A percentile compares a stretch with the other conserved stretches of the same genome.
Evolutionary conservation across 2,797 vertebrate species (phyloP).

Genomic region (Cyprinella venusta): DNA sequence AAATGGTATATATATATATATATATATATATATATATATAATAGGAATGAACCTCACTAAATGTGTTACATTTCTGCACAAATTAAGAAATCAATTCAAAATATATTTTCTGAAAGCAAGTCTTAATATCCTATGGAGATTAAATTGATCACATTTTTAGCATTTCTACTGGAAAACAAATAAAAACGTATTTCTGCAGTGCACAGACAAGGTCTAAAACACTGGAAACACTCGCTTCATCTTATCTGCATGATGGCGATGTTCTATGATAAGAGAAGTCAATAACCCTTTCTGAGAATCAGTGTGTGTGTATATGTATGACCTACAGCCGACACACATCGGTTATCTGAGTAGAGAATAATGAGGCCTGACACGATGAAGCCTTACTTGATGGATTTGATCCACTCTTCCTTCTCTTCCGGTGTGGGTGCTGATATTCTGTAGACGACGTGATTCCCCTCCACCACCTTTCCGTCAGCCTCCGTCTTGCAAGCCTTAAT

Average conservation of each 20-base stretch:
- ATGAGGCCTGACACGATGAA: conserved; percentile 20
- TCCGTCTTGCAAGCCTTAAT: conserved; percentile 99
- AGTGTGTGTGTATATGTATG: neutral
- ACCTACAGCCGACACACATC: conserved; percentile 28
- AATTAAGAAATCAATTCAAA: neutral
- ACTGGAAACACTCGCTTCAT: conserved; percentile 33
- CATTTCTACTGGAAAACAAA: neutral
- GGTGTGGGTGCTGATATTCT: conserved; percentile 96
- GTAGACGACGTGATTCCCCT: conserved; percentile 98
- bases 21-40: no score
- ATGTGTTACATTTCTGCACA: neutral
- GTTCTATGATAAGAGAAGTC: conserved; percentile 4
- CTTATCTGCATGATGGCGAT: conserved; percentile 12
- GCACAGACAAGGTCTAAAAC: conserved; percentile 62
- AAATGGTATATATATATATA: no score
- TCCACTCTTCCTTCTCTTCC: conserved; percentile 99
- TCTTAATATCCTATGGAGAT: neutral
- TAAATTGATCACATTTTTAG: neutral
- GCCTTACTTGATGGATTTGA: conserved; percentile 96
- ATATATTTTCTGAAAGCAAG: neutral
- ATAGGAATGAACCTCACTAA: neutral
- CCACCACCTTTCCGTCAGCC: conserved; percentile 94
- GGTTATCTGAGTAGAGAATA: conserved; percentile 19
- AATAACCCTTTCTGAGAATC: neutral
- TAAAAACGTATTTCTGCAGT: neutral